Base-by-base conservation (phyloP, 2,888 invertebrate genomes). In the Ischnura elegans region DNA sequence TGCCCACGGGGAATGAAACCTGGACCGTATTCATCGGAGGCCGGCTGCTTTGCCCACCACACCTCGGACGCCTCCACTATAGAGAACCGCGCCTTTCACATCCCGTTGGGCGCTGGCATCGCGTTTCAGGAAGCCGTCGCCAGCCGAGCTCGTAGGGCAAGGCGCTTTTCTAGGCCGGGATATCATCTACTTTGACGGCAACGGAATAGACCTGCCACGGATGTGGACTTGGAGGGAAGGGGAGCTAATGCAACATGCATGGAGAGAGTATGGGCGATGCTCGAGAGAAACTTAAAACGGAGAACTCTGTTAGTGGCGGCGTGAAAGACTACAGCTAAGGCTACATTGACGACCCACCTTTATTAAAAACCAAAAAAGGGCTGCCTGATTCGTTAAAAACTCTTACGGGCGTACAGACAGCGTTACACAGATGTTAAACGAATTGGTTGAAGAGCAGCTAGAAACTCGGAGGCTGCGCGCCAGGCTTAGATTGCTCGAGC, bases 81-180 rank as follows among this genome's bases (percentile, higher is more conserved):
- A 76, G 76, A 76, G 76, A 76, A 36, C 29, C 76, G 36, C 76
- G 8, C 76, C 76, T 29, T 36, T 36, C 29, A 36, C 29, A 3
- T 36, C 76, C 76, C 36, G 36, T 36, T 76, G 76, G 76, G 76
- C 76, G 36, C 16, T 36, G 76, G 36, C 36, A 76, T 76, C 76
- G 76, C 76, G 76, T 76, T 76, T 76, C 76, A 76, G 76, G 76
- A 76, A 76, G 76, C 76, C 76, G 36, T 76, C 76, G 29, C 29
- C 29, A 36, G 13, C 76, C 10, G 76, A 36, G 76, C 76, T 36
- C 36, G 36, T 29, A 36, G 76, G 29, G 29, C 47, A 6, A n/a
- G 19, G 51, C 2, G 61, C 19, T 25, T 25, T 61, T 76, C 29
- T 76, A 36, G 76, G 25, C 76, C 36, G 76, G 76, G 76, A 19